Percentiles rank a stretch among this genome's conserved stretches.
These are phyloP conservation scores for Eupithecia inturbata DNA, from an alignment of 2,888 invertebrate species.

Conservation along the genomic window DNA sequence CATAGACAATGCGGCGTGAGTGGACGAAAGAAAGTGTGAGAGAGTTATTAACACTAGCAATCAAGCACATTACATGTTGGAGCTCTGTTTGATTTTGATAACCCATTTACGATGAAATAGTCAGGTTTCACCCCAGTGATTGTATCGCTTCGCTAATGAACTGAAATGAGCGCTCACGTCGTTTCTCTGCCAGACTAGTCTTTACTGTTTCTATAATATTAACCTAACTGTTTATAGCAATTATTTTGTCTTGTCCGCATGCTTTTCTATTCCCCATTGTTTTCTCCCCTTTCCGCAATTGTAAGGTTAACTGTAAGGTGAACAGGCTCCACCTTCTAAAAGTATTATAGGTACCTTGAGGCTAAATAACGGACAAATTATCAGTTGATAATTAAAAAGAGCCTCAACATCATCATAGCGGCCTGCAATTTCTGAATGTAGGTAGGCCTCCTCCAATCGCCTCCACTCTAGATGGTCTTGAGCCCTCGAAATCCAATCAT, in stretches of 20 bases:
- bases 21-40: conserved; percentile 49
- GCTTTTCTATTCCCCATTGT: not conserved
- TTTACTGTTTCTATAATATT: not conserved
- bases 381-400: no score
- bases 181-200: not conserved
- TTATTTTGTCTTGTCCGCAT: not conserved
- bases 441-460: not conserved
- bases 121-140: conserved; percentile 23
- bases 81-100: conserved; percentile 31
- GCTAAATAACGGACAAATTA: no score
- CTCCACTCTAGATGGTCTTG: not conserved
- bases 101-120: conserved; percentile 27
- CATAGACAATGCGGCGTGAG: conserved; percentile 48
- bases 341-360: not conserved
- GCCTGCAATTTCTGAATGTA: not conserved
- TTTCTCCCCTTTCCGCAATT: not conserved
- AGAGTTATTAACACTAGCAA: conserved; percentile 47
- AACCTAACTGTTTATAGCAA: not conserved
- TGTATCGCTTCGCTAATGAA: conserved; percentile 5
- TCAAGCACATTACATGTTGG: conserved; percentile 41
- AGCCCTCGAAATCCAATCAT: not conserved
- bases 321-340: not conserved
- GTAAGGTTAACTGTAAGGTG: not conserved
- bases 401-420: no score
- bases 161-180: not conserved